phyloP scores from a whole-genome alignment of 2,113 vertebrate species.

The Cinclus cinclus region DNA sequence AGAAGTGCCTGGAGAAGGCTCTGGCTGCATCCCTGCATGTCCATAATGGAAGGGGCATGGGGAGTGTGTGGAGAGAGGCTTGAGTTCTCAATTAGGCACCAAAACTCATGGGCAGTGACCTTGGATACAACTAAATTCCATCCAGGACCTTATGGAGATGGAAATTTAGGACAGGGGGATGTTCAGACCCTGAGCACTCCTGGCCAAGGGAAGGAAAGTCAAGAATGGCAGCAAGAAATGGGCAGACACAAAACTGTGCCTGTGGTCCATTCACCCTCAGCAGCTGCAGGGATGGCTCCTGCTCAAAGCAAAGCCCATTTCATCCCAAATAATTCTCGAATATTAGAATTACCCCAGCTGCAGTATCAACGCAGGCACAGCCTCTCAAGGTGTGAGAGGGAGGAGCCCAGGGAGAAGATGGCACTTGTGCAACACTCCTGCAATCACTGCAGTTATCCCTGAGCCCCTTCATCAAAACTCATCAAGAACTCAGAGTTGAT shows the following conservation, averaged over 20 bases:
- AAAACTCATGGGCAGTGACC: rapidly evolving
- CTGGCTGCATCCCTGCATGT: not conserved
- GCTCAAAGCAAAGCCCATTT: not conserved
- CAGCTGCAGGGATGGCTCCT: not conserved
- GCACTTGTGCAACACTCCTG: not conserved
- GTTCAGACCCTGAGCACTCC: not conserved
- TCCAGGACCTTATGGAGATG: rapidly evolving
- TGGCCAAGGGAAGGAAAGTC: not conserved
- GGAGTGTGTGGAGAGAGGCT: not conserved
- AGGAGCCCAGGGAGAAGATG: not conserved
- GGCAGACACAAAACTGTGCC: not conserved
- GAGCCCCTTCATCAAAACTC: not conserved
- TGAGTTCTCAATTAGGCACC: not conserved
- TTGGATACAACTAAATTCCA: not conserved
- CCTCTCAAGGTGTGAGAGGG: not conserved
- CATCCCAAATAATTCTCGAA: not conserved
- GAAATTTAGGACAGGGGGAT: not conserved
- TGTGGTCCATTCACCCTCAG: not conserved
- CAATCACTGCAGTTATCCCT: not conserved
- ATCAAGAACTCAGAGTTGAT: not conserved
- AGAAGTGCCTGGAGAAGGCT: not conserved
- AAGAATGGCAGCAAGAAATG: not conserved
- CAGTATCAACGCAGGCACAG: not conserved
- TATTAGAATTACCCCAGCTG: not conserved
- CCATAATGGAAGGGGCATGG: rapidly evolving